A percentile compares a stretch with the other conserved stretches of the same genome.
Conservation (phyloP, 2,888 invertebrate species). For the Capitulum mitella region DNA sequence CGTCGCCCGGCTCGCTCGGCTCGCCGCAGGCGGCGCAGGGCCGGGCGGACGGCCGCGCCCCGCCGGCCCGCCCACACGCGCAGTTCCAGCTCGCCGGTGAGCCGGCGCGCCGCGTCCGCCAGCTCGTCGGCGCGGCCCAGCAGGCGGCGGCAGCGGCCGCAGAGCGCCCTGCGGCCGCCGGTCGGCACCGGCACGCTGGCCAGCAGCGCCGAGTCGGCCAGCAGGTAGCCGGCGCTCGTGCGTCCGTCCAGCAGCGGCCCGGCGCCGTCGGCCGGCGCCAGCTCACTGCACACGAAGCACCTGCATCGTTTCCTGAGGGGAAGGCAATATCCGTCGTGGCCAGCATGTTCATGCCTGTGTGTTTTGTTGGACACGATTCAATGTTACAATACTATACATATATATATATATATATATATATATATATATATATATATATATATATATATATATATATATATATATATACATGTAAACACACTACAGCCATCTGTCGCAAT, state of each 20-base stretch:
- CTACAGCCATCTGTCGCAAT: too few relatives aligned
- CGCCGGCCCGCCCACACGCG: constrained; percentile 25
- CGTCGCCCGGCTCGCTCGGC: too few relatives aligned
- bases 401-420: constrained; percentile 27
- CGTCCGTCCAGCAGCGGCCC: background rate
- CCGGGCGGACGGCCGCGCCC: background rate
- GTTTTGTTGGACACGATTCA: too few relatives aligned
- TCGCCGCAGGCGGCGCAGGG: too few relatives aligned
- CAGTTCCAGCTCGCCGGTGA: constrained; percentile 17
- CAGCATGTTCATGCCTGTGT: too few relatives aligned
- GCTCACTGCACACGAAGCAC: too few relatives aligned
- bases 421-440: constrained; percentile 26
- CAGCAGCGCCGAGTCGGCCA: background rate
- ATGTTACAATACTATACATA: too few relatives aligned
- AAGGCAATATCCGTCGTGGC: too few relatives aligned
- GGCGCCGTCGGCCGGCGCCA: background rate
- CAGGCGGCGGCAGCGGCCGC: too few relatives aligned
- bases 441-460: background rate
- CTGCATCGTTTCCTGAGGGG: too few relatives aligned
- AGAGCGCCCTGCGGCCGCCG: background rate
- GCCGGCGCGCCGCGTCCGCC: constrained; percentile 24
- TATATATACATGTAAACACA: too few relatives aligned
- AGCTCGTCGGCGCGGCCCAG: too few relatives aligned
- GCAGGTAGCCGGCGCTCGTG: background rate
- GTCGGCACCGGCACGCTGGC: background rate